Evolutionary conservation across 2,888 invertebrate species (phyloP).

Genomic region (Cephus runcator): DNA sequence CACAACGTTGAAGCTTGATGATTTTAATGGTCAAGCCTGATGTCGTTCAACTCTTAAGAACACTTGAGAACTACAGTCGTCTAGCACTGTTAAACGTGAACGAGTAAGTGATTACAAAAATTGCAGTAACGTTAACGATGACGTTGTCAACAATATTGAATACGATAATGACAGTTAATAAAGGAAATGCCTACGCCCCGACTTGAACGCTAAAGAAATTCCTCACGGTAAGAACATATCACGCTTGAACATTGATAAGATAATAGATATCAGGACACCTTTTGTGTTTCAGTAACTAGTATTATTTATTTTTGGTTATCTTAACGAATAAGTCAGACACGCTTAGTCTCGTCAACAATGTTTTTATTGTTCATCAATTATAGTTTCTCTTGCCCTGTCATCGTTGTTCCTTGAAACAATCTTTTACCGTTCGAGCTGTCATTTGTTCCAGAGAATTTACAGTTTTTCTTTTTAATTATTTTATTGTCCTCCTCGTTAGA

Average conservation of each 20-base stretch:
- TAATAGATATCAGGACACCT: background rate
- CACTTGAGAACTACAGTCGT: background rate
- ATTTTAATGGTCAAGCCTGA: background rate
- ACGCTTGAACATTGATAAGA: background rate
- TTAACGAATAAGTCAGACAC: background rate
- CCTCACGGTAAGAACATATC: background rate
- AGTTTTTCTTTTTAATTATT: background rate
- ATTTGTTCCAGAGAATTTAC: background rate
- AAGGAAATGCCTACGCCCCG: background rate
- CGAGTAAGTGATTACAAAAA: background rate
- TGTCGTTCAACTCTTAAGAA: background rate
- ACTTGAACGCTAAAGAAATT: background rate
- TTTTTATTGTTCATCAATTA: background rate
- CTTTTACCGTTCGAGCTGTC: background rate
- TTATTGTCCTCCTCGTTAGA: background rate
- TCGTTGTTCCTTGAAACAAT: background rate
- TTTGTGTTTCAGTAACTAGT: background rate
- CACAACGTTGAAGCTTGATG: background rate
- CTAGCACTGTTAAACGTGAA: background rate
- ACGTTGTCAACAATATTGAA: background rate
- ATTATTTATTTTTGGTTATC: background rate
- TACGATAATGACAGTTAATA: background rate
- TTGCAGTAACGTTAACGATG: background rate
- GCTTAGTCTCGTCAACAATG: background rate
- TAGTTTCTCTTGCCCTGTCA: background rate